Conservation (phyloP, 92 coral and sea anemone species). For the Parazoanthus darwini region DNA sequence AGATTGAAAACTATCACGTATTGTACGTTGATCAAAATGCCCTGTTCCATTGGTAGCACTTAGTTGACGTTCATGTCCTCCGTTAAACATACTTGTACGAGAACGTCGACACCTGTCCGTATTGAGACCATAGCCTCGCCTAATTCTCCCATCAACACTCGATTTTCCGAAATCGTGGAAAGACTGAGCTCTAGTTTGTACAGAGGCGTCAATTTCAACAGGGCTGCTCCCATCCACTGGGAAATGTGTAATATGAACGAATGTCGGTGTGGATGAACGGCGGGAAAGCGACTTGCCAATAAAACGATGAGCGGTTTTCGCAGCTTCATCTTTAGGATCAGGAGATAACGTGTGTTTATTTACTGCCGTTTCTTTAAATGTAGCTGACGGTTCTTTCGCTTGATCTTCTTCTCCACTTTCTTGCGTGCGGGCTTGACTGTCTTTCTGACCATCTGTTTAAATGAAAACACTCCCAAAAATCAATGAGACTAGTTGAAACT, state of each 20-base stretch:
- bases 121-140: neutral
- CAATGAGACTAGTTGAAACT: neutral
- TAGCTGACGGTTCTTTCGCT: too few species aligned
- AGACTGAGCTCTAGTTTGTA: neutral
- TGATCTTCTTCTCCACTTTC: neutral
- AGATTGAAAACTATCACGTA: neutral
- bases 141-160: neutral
- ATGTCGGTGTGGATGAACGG: neutral
- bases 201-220: neutral
- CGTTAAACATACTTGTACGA: neutral
- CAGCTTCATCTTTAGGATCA: too few species aligned
- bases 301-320: neutral
- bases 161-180: neutral
- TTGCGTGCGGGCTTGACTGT: neutral
- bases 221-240: slow-evolving; percentile 29
- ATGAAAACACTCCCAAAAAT: neutral
- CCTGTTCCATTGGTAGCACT: neutral
- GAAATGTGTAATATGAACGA: slow-evolving; percentile 47
- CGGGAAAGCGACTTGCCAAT: neutral
- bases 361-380: neutral
- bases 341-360: neutral
- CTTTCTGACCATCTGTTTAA: neutral
- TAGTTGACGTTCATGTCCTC: neutral
- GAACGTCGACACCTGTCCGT: neutral
- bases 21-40: neutral